Base-by-base conservation (phyloP, 2,113 vertebrate genomes). In the Pteruthius melanotis region DNA sequence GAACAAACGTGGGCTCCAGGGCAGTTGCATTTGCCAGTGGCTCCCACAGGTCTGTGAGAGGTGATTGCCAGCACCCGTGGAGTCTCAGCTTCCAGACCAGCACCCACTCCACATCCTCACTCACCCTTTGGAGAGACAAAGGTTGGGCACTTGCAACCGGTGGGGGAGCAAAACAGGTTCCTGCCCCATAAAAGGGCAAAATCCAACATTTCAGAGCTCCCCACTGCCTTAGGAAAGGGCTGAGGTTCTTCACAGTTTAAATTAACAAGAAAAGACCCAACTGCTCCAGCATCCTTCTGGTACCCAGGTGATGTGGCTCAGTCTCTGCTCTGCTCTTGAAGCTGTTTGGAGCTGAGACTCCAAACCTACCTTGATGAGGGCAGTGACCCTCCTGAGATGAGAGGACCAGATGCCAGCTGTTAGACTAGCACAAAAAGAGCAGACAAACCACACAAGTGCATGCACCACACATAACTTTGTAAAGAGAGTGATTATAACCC, bases 61-160 rank as follows among this genome's bases (percentile, higher is more conserved):
- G 47, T 27, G 71, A 13, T 5, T 42, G 26, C 56, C 33, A 33
- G 56, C 22, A 23, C 35, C 7, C 4, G 0, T 1, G 0, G 15
- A 16, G 18, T 26, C 42, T 59, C 57, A 33, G 35, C 59, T 40
- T 70, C 72, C 53, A 50, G 40, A 39, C 1, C 47, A 52, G 20
- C 47, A 61, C 27, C 23, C 33, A 49, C 8, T 10, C 40, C 21
- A 68, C 15, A 37, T 9, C 79, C 19, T 94, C 47, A 71, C 13
- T 26, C 27, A 71, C 7, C 15, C 18, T n/a, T n/a, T 42, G 30
- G 18, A 21, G 39, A 71, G 35, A 24, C 0, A 0, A 53, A 30
- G 13, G 18, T 50, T 0, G 0, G 23, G 31, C 12, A 6, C 31
- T 20, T 20, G 54, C 2, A 1, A 5, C 15, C 0, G 0, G 4